phyloP scores from a whole-genome alignment of 2,113 vertebrate genomes.

The Haemorhous mexicanus region DNA sequence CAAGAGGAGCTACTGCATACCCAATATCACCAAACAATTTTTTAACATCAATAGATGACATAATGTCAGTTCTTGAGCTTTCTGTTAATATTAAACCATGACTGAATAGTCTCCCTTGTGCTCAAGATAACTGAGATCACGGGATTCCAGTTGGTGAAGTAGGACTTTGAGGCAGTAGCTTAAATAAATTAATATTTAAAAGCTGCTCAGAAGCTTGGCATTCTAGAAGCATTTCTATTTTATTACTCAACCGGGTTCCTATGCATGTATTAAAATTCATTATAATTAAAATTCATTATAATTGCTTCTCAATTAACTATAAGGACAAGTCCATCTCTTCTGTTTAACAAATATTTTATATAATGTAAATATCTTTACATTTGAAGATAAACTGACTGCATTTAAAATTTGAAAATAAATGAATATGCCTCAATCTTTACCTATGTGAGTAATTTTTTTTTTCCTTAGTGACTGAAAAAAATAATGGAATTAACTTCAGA shows the following conservation, averaged over 20 bases:
- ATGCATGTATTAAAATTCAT: background rate
- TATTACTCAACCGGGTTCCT: background rate
- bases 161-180: background rate
- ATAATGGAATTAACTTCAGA: background rate
- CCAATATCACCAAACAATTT: background rate
- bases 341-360: background rate
- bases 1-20: background rate
- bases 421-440: background rate
- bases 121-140: background rate
- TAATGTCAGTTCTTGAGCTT: background rate
- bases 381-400: background rate
- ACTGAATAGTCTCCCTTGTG: background rate
- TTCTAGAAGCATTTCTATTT: background rate
- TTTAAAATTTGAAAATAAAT: background rate
- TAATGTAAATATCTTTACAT: background rate
- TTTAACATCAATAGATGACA: background rate
- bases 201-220: background rate
- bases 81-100: background rate
- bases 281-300: background rate
- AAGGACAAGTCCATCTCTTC: background rate
- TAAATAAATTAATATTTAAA: background rate
- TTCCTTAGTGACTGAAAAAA: background rate
- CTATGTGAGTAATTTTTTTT: background rate
- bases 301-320: background rate
- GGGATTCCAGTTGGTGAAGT: background rate